Conservation (phyloP, 2,888 invertebrate genomes). For the Chesias legatella region DNA sequence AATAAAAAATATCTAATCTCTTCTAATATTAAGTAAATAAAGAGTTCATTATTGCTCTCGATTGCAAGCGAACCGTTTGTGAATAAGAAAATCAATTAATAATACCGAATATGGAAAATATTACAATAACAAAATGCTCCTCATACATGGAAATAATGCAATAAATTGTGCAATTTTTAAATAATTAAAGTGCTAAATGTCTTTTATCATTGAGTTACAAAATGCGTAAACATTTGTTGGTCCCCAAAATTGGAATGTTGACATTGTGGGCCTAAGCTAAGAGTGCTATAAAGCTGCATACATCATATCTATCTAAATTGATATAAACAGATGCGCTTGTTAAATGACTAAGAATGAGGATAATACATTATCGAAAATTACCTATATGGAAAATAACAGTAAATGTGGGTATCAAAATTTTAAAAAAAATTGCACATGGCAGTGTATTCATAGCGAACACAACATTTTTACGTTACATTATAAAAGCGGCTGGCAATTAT, state of each 20-base stretch:
- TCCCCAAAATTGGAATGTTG: conserved; percentile 75
- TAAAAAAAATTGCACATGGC: conserved; percentile 75
- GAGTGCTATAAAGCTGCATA: conserved; percentile 47
- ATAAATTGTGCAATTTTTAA: conserved; percentile 33
- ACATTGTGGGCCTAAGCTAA: conserved; percentile 48
- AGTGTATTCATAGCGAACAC: conserved; percentile 75
- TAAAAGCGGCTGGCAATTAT: conserved; percentile 78
- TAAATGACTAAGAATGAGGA: conserved; percentile 65
- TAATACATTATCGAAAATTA: conserved; percentile 57
- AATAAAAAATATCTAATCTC: conserved; percentile 79
- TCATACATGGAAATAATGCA: conserved; percentile 18
- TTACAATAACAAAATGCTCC: conserved; percentile 4
- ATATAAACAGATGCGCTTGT: conserved; percentile 54
- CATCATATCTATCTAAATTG: conserved; percentile 47
- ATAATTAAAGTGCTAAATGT: conserved; percentile 39
- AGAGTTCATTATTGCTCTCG: conserved; percentile 61
- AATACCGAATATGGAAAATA: conserved; percentile 14
- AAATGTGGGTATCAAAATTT: conserved; percentile 57
- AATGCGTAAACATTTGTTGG: conserved; percentile 53
- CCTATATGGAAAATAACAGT: conserved; percentile 53
- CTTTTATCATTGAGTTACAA: conserved; percentile 44
- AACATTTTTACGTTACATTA: conserved; percentile 64
- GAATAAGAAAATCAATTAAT: conserved; percentile 17
- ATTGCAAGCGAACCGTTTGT: conserved; percentile 20
- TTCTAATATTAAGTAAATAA: conserved; percentile 73